phyloP scores from a whole-genome alignment of 2,888 invertebrate species.

The Uloborus plumipes region DNA sequence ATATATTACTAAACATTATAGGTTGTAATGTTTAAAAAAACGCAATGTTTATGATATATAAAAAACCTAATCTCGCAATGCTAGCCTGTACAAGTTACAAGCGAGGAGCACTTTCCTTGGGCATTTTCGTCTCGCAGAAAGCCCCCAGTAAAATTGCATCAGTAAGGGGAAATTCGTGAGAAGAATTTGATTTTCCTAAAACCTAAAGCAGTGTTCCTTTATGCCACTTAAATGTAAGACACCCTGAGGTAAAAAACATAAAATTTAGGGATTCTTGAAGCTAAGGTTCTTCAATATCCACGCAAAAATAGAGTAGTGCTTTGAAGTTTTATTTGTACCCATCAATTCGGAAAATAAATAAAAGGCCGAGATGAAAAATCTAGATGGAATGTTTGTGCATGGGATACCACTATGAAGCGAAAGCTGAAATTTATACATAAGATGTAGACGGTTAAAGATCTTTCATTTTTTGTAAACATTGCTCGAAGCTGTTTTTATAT shows the following conservation, averaged over 20 bases:
- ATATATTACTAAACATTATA: constrained; percentile 37
- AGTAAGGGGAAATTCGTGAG: constrained; percentile 47
- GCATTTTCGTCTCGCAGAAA: constrained; percentile 14
- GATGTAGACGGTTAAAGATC: too few species aligned
- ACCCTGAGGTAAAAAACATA: constrained; percentile 55
- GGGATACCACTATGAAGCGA: too few species aligned
- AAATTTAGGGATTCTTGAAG: constrained; percentile 55
- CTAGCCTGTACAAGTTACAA: constrained; percentile 47
- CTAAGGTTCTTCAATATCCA: too few species aligned
- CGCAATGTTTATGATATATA: constrained; percentile 47
- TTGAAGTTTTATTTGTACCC: too few species aligned
- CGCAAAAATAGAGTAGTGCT: too few species aligned
- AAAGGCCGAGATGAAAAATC: too few species aligned
- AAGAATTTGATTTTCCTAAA: constrained; percentile 54
- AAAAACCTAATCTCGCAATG: constrained; percentile 40
- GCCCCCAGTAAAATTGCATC: constrained; percentile 57
- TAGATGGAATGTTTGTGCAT: too few species aligned
- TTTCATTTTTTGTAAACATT: too few species aligned
- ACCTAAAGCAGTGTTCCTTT: constrained; percentile 55
- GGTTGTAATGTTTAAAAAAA: constrained; percentile 9
- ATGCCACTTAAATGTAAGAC: constrained; percentile 40
- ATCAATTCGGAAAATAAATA: too few species aligned
- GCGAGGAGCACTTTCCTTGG: constrained; percentile 37
- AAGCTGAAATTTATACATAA: too few species aligned
- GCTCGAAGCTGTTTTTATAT: too few species aligned